phyloP scores from a whole-genome alignment of 2,113 vertebrate species.

The Mastomys natalensis region DNA sequence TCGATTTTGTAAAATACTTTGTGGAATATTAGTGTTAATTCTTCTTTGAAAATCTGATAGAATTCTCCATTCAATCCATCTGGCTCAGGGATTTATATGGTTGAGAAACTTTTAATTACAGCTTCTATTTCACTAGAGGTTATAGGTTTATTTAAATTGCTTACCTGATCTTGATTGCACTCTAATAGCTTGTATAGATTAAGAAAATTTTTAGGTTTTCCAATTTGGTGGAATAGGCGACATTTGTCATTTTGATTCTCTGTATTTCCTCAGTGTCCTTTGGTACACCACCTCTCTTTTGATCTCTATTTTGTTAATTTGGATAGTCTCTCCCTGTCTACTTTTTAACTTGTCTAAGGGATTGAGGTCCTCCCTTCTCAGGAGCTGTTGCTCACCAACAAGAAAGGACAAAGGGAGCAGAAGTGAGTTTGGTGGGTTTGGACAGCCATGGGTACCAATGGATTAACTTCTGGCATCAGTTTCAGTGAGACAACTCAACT shows the following conservation, averaged over 20 bases:
- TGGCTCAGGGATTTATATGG: not conserved
- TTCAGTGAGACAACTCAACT: no score
- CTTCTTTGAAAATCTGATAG: not conserved
- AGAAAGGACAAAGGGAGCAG: no score
- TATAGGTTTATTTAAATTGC: not conserved
- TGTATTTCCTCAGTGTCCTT: not conserved
- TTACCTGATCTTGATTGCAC: not conserved
- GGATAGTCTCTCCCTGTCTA: not conserved
- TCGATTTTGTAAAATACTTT: not conserved
- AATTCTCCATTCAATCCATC: not conserved
- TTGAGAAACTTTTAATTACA: not conserved
- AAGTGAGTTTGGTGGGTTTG: no score
- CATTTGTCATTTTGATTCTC: not conserved
- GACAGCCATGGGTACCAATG: no score
- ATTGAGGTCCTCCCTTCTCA: no score
- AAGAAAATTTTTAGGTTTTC: not conserved
- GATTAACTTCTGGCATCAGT: no score
- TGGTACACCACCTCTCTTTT: not conserved
- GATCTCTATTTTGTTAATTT: not conserved
- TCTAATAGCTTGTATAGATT: not conserved
- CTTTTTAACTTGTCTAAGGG: not conserved
- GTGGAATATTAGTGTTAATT: not conserved
- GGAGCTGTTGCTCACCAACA: no score
- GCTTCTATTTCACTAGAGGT: not conserved
- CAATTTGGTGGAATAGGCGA: not conserved